phyloP scores from a whole-genome alignment of 2,113 vertebrate species.

The Perognathus longimembris region DNA sequence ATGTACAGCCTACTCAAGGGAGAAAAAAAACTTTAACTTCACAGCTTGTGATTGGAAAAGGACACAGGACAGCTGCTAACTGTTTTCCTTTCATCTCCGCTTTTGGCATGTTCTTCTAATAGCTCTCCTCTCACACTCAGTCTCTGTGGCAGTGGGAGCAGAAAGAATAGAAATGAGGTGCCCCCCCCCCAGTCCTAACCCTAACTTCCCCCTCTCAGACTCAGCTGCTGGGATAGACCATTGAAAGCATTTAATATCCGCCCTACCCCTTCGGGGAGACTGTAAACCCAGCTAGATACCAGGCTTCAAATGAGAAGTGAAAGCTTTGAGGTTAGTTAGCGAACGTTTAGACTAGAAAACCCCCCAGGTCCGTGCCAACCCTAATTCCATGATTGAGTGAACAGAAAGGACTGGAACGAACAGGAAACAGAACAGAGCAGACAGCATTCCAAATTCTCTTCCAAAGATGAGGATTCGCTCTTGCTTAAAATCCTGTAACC shows the following conservation, averaged over 20 bases:
- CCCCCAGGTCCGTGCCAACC: slow-evolving; percentile 21
- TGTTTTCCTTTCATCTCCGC: slow-evolving; percentile 68
- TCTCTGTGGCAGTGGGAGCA: slow-evolving; percentile 24
- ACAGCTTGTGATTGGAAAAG: slow-evolving; percentile 79
- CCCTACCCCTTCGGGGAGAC: not conserved
- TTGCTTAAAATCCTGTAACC: slow-evolving; percentile 33
- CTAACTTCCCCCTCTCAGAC: not conserved
- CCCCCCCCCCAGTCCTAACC: not conserved
- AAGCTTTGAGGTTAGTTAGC: not conserved
- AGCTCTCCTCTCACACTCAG: slow-evolving; percentile 33
- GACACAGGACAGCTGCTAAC: slow-evolving; percentile 75
- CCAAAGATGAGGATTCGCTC: not conserved
- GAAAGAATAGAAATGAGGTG: not conserved
- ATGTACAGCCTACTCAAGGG: slow-evolving; percentile 66
- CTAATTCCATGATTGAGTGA: slow-evolving; percentile 61
- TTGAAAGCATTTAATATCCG: not conserved
- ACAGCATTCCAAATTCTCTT: slow-evolving; percentile 49
- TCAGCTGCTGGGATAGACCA: slow-evolving; percentile 50
- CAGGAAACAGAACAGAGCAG: not conserved
- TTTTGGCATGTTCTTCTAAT: slow-evolving; percentile 67
- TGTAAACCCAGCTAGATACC: slow-evolving; percentile 52
- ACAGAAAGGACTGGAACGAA: slow-evolving; percentile 42
- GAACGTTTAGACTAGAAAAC: not conserved
- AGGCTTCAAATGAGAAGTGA: slow-evolving; percentile 2
- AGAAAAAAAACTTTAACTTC: slow-evolving; percentile 52